phyloP scores from a whole-genome alignment of 2,113 vertebrate species.

The Petaurus breviceps region DNA sequence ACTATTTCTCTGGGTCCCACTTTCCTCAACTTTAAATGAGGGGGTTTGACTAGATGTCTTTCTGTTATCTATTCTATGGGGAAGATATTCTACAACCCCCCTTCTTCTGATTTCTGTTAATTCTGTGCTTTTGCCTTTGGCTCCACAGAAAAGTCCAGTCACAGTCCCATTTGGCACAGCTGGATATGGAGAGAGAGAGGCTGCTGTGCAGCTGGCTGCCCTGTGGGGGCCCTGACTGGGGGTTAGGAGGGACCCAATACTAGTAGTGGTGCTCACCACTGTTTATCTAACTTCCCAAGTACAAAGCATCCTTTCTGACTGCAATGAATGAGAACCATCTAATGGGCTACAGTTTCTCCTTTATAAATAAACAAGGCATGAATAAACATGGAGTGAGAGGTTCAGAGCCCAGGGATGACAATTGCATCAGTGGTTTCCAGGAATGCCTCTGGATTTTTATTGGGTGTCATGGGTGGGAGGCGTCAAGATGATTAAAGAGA shows the following conservation, averaged over 20 bases:
- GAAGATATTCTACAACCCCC: neutral
- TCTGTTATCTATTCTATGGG: neutral
- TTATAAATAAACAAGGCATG: neutral
- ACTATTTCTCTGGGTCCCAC: too few relatives aligned
- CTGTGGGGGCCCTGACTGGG: neutral
- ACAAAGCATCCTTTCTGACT: neutral
- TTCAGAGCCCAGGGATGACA: neutral
- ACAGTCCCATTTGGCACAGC: slow-evolving; percentile 41
- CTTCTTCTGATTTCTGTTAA: neutral
- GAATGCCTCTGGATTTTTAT: neutral
- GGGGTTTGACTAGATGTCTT: neutral
- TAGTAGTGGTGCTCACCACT: neutral
- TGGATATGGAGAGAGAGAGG: slow-evolving; percentile 14
- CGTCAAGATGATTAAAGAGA: neutral
- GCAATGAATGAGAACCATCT: slow-evolving; percentile 6
- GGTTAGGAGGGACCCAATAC: neutral
- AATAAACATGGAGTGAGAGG: neutral
- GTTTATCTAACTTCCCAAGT: neutral
- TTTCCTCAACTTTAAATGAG: too few relatives aligned
- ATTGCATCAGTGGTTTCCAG: neutral
- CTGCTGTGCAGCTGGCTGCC: slow-evolving; percentile 28
- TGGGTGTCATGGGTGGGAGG: neutral
- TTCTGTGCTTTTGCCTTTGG: slow-evolving; percentile 31
- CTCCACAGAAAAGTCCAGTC: slow-evolving; percentile 20
- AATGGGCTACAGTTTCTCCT: neutral